phyloP scores from a whole-genome alignment of 2,888 invertebrate species.

The Nysson spinosus region DNA sequence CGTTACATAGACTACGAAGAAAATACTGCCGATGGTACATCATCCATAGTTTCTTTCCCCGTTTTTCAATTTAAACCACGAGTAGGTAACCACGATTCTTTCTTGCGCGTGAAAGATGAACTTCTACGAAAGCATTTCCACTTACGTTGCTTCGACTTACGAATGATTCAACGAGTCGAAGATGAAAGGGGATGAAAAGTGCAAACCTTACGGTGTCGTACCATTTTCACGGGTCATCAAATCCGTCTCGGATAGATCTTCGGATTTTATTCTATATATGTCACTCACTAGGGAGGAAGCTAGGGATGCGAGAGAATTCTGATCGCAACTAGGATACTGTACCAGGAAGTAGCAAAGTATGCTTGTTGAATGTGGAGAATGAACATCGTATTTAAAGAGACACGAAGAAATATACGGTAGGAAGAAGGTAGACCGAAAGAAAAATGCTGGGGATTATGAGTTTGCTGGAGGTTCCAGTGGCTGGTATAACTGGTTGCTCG shows the following conservation, averaged over 20 bases:
- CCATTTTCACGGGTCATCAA: conserved; percentile 43
- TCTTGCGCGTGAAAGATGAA: not conserved
- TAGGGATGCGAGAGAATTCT: too few relatives aligned
- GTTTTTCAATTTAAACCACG: not conserved
- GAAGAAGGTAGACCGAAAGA: conserved; percentile 22
- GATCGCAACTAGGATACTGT: too few relatives aligned
- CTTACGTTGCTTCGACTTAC: not conserved
- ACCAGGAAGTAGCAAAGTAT: too few relatives aligned
- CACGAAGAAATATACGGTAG: not conserved
- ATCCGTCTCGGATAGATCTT: conserved; percentile 28
- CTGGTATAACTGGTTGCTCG: conserved; percentile 56
- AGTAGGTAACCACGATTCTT: not conserved
- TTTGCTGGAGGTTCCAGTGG: conserved; percentile 58
- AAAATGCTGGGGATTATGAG: conserved; percentile 62
- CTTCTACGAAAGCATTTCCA: conserved; percentile 8
- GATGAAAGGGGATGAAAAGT: not conserved
- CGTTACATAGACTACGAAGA: too few relatives aligned
- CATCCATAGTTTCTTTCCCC: conserved; percentile 3
- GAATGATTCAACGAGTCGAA: conserved; percentile 10
- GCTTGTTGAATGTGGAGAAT: too few relatives aligned
- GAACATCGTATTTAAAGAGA: too few relatives aligned
- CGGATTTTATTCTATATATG: conserved; percentile 16
- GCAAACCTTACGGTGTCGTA: conserved; percentile 23
- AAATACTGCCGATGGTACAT: too few relatives aligned
- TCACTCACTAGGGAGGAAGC: not conserved